These are phyloP conservation scores for Melanostigma gelatinosum DNA, from an alignment of 2,113 vertebrate species.

Conservation along the genomic window DNA sequence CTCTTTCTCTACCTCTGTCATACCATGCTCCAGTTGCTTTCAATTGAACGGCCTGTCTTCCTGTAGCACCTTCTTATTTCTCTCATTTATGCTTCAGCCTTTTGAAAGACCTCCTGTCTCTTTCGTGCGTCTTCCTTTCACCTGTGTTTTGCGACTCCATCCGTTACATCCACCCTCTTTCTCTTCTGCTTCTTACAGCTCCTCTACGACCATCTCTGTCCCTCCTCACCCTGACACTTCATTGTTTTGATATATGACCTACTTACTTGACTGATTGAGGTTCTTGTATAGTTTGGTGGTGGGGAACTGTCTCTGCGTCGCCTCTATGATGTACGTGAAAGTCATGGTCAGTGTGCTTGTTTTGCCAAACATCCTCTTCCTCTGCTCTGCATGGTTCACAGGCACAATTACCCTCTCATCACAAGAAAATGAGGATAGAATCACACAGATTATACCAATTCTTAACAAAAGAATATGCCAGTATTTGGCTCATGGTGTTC, in stretches of 20 bases:
- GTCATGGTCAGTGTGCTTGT: constrained; percentile 4
- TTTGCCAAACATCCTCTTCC: not conserved
- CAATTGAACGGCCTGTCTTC: constrained; percentile 37
- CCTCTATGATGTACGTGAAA: not conserved
- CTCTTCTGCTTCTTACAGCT: constrained; percentile 36
- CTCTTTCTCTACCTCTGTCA: constrained; percentile 17
- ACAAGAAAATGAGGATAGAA: not conserved
- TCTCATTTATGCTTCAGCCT: constrained; percentile 12
- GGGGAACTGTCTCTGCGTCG: constrained; percentile 11
- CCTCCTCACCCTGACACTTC: constrained; percentile 34
- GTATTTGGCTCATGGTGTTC: constrained; percentile 13
- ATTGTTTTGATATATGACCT: constrained; percentile 72
- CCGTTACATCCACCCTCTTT: not conserved
- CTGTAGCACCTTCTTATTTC: constrained; percentile 24
- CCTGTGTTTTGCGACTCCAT: not conserved
- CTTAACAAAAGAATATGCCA: not conserved
- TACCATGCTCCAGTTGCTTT: constrained; percentile 35
- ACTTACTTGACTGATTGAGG: constrained; percentile 70
- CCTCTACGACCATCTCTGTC: constrained; percentile 34
- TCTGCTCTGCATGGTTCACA: not conserved
- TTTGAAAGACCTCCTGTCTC: constrained; percentile 27
- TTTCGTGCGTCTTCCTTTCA: constrained; percentile 12
- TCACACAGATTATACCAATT: not conserved
- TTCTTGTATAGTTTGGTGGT: constrained; percentile 51
- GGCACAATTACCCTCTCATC: not conserved